Evolutionary conservation across 1,140 invertebrate genomes (phyloP).

Genomic region (Argopecten irradians): DNA sequence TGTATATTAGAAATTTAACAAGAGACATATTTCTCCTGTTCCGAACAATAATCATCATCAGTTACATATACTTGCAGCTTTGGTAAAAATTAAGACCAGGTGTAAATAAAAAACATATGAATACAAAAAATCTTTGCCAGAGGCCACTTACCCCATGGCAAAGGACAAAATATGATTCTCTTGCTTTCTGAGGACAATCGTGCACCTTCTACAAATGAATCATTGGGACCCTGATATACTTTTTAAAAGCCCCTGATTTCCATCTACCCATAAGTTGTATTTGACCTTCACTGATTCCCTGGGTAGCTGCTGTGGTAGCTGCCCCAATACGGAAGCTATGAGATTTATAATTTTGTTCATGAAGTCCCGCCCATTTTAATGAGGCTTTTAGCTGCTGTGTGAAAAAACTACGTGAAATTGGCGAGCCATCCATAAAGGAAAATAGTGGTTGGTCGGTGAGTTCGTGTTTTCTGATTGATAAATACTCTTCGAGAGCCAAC

Average conservation of each 20-base stretch:
- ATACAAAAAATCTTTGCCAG: too few relatives aligned
- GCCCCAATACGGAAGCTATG: constrained; percentile 46
- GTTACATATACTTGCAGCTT: too few relatives aligned
- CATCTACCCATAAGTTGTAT: constrained; percentile 28
- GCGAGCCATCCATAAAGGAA: neutral
- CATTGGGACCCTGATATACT: too few relatives aligned
- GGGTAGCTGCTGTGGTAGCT: neutral
- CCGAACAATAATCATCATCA: too few relatives aligned
- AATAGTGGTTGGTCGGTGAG: constrained; percentile 25
- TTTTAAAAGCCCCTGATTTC: constrained; percentile 26
- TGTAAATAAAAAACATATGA: too few relatives aligned
- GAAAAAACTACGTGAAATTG: constrained; percentile 27
- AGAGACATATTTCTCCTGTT: too few relatives aligned
- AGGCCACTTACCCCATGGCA: too few relatives aligned
- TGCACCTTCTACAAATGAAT: too few relatives aligned
- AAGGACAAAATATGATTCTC: too few relatives aligned
- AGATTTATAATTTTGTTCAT: constrained; percentile 31
- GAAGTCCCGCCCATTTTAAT: constrained; percentile 2
- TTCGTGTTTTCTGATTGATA: constrained; percentile 16
- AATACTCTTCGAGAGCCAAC: neutral
- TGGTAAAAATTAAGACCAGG: too few relatives aligned
- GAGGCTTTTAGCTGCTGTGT: neutral
- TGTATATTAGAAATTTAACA: too few relatives aligned
- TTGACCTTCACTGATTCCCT: neutral
- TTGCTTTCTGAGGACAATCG: too few relatives aligned